Conservation (phyloP, 2,888 invertebrate species). For the Drosophila recens region DNA sequence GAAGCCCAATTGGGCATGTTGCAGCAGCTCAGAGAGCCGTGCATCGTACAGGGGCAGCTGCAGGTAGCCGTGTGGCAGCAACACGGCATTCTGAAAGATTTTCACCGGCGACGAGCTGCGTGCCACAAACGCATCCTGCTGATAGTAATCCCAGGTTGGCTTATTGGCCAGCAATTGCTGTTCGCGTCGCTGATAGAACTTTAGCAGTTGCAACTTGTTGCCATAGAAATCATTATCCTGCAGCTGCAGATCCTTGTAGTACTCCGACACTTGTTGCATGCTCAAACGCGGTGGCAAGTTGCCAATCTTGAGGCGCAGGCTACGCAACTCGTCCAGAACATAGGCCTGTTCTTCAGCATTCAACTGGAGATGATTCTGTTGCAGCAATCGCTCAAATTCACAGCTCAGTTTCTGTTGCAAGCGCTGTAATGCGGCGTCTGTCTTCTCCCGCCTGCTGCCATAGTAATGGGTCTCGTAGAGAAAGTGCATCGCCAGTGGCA, state of each 20-base stretch:
- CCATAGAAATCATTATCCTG: slow-evolving; percentile 61
- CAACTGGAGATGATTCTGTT: slow-evolving; percentile 64
- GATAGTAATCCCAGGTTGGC: slow-evolving; percentile 55
- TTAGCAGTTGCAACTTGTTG: slow-evolving; percentile 72
- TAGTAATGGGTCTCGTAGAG: slow-evolving; percentile 71
- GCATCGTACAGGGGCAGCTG: slow-evolving; percentile 71
- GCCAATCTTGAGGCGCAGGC: slow-evolving; percentile 74
- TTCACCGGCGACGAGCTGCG: slow-evolving; percentile 77
- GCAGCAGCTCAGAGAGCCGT: slow-evolving; percentile 55
- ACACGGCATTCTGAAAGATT: slow-evolving; percentile 75
- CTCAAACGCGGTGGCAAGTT: slow-evolving; percentile 62
- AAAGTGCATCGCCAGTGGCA: slow-evolving; percentile 76
- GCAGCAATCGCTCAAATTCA: slow-evolving; percentile 55
- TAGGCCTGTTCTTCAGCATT: slow-evolving; percentile 52
- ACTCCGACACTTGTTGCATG: slow-evolving; percentile 42
- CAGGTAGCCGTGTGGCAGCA: slow-evolving; percentile 75
- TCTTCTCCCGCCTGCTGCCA: slow-evolving; percentile 41
- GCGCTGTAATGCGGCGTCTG: slow-evolving; percentile 55
- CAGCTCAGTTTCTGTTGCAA: slow-evolving; percentile 54
- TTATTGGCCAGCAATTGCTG: slow-evolving; percentile 55
- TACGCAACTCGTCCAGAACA: slow-evolving; percentile 62
- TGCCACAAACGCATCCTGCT: slow-evolving; percentile 58
- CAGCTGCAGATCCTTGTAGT: slow-evolving; percentile 56
- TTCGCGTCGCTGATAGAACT: slow-evolving; percentile 48
- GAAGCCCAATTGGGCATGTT: slow-evolving; percentile 74